A percentile compares a stretch with the other conserved stretches of the same genome.
Evolutionary conservation across 2,797 vertebrate genomes (phyloP).

Genomic region (Sebastes elongatus): DNA sequence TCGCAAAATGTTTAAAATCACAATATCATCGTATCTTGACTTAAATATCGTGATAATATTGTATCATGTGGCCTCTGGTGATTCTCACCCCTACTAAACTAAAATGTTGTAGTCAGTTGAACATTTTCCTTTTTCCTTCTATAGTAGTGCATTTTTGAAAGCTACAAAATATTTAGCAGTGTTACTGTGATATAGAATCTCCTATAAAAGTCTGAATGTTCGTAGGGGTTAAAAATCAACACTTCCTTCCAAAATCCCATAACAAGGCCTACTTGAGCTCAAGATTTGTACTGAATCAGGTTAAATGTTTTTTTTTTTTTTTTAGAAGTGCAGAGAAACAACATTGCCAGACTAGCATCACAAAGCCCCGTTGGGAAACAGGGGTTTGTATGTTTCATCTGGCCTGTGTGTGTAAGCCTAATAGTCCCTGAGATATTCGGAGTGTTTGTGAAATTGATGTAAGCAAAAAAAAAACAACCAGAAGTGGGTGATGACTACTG

Average conservation of each 20-base stretch:
- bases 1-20: no score
- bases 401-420: conserved; percentile 15
- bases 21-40: no score
- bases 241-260: background rate
- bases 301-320: background rate
- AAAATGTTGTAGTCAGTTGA: background rate
- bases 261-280: background rate
- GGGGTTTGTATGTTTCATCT: conserved; percentile 28
- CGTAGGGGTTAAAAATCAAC: background rate
- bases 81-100: no score
- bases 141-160: background rate
- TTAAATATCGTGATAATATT: no score
- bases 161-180: background rate
- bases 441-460: conserved; percentile 27
- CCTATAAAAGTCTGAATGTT: background rate
- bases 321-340: conserved; percentile 2
- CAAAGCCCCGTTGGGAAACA: conserved; percentile 17
- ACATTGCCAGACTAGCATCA: conserved; percentile 12
- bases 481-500: conserved; percentile 5
- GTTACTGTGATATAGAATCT: background rate
- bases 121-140: background rate
- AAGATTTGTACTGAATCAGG: conserved; percentile 23
- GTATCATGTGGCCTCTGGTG: no score
- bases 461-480: background rate
- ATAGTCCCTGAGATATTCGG: conserved; percentile 19